Conservation (phyloP, 2,113 vertebrate species). For the Tyrannus savana region DNA sequence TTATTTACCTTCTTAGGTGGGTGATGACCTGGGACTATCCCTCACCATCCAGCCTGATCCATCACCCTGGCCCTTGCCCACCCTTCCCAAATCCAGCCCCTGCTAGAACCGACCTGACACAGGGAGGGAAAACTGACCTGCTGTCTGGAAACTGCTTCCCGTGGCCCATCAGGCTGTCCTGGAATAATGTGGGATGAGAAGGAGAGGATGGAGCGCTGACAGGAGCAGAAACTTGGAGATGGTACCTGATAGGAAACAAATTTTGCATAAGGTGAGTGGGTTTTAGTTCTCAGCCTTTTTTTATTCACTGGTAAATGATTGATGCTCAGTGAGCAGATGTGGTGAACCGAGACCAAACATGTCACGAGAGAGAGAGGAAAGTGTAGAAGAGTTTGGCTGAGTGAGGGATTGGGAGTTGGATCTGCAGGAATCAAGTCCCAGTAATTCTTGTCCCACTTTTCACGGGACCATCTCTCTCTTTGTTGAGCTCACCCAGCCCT, state of each 20-base stretch:
- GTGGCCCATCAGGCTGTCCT: accelerated
- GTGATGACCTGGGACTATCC: not conserved
- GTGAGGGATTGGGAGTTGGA: not conserved
- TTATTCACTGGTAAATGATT: not conserved
- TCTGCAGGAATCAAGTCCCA: not conserved
- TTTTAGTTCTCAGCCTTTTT: not conserved
- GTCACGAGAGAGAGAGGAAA: not conserved
- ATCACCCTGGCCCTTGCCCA: not conserved
- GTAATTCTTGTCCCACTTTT: not conserved
- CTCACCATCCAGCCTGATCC: not conserved
- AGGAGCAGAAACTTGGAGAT: not conserved
- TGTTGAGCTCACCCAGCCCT: not conserved
- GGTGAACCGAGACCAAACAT: not conserved
- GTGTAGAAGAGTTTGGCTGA: not conserved
- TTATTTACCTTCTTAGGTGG: not conserved
- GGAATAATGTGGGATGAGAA: not conserved
- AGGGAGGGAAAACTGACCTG: not conserved
- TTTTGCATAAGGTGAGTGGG: accelerated
- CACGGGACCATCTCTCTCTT: not conserved
- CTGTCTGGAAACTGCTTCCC: not conserved
- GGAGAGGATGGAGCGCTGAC: not conserved
- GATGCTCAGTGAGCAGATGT: not conserved
- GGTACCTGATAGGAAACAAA: accelerated
- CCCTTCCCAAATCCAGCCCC: not conserved
- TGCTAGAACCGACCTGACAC: not conserved